Evolutionary conservation across 2,113 vertebrate species (phyloP), one percentile per base, ranked within the genome.

Genomic region (Siniperca chuatsi): DNA sequence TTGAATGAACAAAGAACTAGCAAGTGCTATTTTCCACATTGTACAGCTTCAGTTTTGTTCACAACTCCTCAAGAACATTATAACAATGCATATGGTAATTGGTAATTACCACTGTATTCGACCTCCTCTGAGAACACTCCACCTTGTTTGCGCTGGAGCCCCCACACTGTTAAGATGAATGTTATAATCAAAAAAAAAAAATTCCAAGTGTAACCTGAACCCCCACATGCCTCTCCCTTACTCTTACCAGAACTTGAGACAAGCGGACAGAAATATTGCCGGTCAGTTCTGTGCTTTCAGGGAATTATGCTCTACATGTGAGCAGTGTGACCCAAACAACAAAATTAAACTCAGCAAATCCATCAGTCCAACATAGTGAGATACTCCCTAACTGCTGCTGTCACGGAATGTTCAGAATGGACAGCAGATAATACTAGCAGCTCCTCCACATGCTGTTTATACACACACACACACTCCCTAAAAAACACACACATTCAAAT

Each of bases 321-420:
- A 74, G 48, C 46, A 16, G 68, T 35, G 18, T 79, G 23, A 48
- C 76, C 69, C 67, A 79, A 79, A 52, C 74, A 48, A 4, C 77
- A 23, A 66, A 62, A 75, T 78, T 29, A 83, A 85, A 79, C 84
- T 46, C 71, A 67, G 64, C 75, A 25, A 40, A 92, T 68, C 58
- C 46, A 37, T 81, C 82, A 48, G 83, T 61, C 42, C 72, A 57
- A 84, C 79, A 75, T 16, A 61, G 75, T 44, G 62, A 88, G 79
- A 88, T 81, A 82, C 90, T 91, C 90, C 89, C 87, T 21, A 61
- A 83, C 84, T 52, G 67, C 79, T 77, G 78, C 82, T 86, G 89
- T 92, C 87, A 90, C 55, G 90, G 90, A 91, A 94, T 93, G 94
- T 93, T 92, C 92, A 82, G 85, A 88, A 87, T 65, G 90, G 87